Conservation (phyloP, 2,113 vertebrate species). For the Myotis yumanensis region DNA sequence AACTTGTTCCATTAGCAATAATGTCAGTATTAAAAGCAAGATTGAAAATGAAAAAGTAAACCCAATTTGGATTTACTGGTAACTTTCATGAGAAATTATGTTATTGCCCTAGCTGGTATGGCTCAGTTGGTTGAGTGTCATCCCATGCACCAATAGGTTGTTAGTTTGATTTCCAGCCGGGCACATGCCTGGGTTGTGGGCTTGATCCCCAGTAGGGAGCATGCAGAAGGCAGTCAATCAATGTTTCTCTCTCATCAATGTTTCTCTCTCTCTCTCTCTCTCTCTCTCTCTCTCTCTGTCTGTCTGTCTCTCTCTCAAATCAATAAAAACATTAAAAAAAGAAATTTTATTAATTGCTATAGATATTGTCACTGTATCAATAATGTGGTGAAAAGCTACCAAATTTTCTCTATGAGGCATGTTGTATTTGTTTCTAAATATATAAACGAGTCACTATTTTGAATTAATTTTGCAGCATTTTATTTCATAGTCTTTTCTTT, state of each 20-base stretch:
- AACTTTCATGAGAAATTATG: background rate
- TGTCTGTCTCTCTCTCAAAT: too few relatives aligned
- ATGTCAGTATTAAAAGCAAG: background rate
- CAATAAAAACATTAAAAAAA: background rate
- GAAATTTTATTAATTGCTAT: background rate
- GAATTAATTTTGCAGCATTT: background rate
- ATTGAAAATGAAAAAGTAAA: background rate
- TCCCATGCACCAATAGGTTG: too few relatives aligned
- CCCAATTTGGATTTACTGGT: background rate
- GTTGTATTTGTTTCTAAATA: background rate
- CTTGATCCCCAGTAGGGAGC: too few relatives aligned
- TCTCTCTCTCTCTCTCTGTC: too few relatives aligned
- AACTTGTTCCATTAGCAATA: background rate
- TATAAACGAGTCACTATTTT: background rate
- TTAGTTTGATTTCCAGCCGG: too few relatives aligned
- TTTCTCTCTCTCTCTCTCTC: too few relatives aligned
- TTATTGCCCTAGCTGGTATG: background rate
- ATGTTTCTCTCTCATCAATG: too few relatives aligned
- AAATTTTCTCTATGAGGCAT: background rate
- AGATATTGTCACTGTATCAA: background rate
- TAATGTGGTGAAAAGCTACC: background rate
- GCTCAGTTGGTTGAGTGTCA: too few relatives aligned
- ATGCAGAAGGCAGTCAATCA: too few relatives aligned
- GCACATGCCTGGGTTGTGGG: too few relatives aligned
- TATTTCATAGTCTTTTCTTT: background rate